These are phyloP conservation scores for Phania funesta DNA, from an alignment of 2,888 invertebrate species.

Conservation along the genomic window DNA sequence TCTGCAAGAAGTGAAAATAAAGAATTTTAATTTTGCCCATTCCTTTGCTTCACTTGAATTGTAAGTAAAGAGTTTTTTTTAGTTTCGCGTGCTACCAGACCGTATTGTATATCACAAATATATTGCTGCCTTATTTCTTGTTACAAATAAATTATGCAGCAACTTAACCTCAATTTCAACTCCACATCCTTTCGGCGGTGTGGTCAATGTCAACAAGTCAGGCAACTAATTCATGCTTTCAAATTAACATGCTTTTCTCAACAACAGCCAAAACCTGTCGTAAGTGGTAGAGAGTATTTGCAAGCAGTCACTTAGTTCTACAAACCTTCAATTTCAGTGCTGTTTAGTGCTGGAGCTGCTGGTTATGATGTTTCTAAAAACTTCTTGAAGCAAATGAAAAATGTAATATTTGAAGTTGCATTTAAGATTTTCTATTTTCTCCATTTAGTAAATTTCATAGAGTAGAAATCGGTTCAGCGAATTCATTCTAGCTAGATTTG, in stretches of 20 bases:
- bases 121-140: background rate
- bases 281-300: background rate
- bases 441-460: no score
- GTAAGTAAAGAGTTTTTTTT: background rate
- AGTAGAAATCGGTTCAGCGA: no score
- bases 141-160: conserved; percentile 33
- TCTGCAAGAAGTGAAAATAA: background rate
- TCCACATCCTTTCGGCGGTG: conserved; percentile 26
- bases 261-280: background rate
- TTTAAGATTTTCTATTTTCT: no score
- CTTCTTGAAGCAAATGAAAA: no score
- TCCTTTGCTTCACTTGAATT: background rate
- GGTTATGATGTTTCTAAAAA: no score
- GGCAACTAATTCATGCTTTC: conserved; percentile 32
- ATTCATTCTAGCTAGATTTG: no score
- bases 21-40: background rate
- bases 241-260: background rate
- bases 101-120: background rate
- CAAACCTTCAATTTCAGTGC: no score
- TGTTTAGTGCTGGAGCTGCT: no score
- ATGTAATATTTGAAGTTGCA: no score
- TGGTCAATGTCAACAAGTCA: conserved; percentile 47
- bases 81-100: conserved; percentile 13
- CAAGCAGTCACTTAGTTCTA: background rate
- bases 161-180: conserved; percentile 40